Evolutionary conservation across 2,113 vertebrate genomes (phyloP).

Genomic region (Heliornis fulica): DNA sequence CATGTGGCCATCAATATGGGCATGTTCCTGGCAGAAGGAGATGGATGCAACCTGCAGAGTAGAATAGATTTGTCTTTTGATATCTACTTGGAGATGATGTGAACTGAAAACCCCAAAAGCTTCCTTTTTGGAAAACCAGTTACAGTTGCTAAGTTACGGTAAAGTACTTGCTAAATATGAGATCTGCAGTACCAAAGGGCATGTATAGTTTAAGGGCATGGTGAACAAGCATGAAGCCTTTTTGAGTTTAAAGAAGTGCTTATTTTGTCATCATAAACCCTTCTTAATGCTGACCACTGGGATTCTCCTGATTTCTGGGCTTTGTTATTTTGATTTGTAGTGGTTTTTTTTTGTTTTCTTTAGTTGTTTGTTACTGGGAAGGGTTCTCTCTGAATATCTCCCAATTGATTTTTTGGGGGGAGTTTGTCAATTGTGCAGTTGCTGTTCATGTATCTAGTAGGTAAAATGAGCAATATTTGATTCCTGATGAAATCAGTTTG

Average conservation of each 20-base stretch:
- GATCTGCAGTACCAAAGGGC: conserved; percentile 1
- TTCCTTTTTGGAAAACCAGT: conserved; percentile 30
- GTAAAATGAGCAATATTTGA: not conserved
- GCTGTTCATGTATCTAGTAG: not conserved
- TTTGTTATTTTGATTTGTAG: not conserved
- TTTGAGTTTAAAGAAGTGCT: not conserved
- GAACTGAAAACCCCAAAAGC: conserved; percentile 17
- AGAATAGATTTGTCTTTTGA: conserved; percentile 27
- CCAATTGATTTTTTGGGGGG: not conserved
- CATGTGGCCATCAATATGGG: not conserved
- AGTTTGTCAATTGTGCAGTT: not conserved
- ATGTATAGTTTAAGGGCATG: conserved; percentile 15
- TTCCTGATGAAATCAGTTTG: not conserved
- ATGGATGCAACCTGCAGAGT: not conserved
- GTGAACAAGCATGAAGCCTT: not conserved
- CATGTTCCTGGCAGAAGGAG: not conserved
- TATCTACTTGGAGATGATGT: not conserved
- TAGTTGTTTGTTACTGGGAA: not conserved
- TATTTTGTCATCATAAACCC: not conserved
- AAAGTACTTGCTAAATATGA: conserved; percentile 26
- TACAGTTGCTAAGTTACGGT: conserved; percentile 56
- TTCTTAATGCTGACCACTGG: not conserved
- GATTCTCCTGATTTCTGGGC: not conserved
- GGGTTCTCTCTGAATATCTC: not conserved
- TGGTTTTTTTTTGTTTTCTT: not conserved